Conservation (phyloP, 2,888 invertebrate species). For the Acanthopleura granulata region DNA sequence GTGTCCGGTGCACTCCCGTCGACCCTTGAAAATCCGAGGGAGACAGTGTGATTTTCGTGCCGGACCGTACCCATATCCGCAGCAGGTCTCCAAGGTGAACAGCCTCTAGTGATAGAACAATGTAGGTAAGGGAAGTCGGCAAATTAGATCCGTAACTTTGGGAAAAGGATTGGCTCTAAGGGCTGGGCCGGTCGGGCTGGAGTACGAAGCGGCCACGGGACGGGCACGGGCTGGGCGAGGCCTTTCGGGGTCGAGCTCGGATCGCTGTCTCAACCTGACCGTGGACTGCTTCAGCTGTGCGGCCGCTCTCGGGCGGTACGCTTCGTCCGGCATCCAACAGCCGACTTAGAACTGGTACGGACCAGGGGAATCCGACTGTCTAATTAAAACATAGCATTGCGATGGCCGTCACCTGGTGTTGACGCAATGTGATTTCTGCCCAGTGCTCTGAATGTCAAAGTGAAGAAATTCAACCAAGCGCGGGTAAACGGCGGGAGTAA, state of each 20-base stretch:
- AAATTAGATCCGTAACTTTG: conserved; percentile 77
- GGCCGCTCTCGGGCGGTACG: conserved; percentile 39
- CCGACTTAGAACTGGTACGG: conserved; percentile 77
- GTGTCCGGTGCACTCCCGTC: conserved; percentile 58
- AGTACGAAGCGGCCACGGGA: conserved; percentile 71
- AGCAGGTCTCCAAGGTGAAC: conserved; percentile 82
- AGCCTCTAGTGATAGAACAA: conserved; percentile 79
- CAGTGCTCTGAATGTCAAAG: conserved; percentile 78
- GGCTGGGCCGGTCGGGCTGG: conserved; percentile 74
- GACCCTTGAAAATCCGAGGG: conserved; percentile 70
- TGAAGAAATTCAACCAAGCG: conserved; percentile 78
- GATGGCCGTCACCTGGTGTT: conserved; percentile 73
- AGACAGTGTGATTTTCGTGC: conserved; percentile 68
- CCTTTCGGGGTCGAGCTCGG: conserved; percentile 48
- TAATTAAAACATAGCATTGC: conserved; percentile 81
- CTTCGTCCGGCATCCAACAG: conserved; percentile 74
- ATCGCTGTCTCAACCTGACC: conserved; percentile 53
- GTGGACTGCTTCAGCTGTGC: conserved; percentile 61
- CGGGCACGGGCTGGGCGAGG: conserved; percentile 56
- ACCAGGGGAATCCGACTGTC: conserved; percentile 78
- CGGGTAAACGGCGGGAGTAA: too few species aligned
- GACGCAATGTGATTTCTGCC: conserved; percentile 78
- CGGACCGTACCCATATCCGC: conserved; percentile 80
- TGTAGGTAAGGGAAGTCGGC: conserved; percentile 76
- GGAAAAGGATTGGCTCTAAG: conserved; percentile 83